Evolutionary conservation across 2,888 invertebrate genomes (phyloP), one percentile per base, ranked within the genome.

Genomic region (Leucophenga maculata): DNA sequence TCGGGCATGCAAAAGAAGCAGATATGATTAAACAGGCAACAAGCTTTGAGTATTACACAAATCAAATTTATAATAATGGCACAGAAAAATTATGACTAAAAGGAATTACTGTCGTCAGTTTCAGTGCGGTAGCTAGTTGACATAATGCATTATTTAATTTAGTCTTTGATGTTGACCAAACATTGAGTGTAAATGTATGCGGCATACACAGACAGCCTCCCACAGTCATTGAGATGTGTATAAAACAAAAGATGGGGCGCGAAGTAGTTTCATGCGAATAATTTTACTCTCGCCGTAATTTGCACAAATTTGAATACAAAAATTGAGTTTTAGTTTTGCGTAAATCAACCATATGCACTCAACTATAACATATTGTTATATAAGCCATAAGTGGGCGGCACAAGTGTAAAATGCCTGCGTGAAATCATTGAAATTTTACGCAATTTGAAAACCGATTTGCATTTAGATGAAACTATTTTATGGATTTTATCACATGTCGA

Each of bases 291-390:
- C n/a, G 48, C 68, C 71, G 31, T 78, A 74, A 85, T 86, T 82
- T 86, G 80, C 86, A 86, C 85, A 78, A 73, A 86, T 86, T 86
- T 86, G 82, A 86, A 86, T 84, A 86, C 80, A 77, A 80, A 85
- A 85, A 86, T 86, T 86, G 82, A 75, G 78, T 84, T 80, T 75
- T 72, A 68, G 76, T 75, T 71, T 39, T 50, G 18, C 67, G 64
- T 57, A 44, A 65, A 48, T 18, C 20, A 32, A 18, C 52, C 55
- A 62, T 32, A 50, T 66, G 39, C 69, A 60, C 31, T 32, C 67
- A 67, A 62, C 32, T 39, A 11, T 11, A 39, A 39, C 39, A 39
- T 39, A 39, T 39, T 39, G 11, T 39, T 6, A 39, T 39, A 39
- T 11, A 11, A 11, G 39, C 39, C 39, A 39, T 11, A 39, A 18